These are phyloP conservation scores for Caprella mutica DNA, from an alignment of 2,888 invertebrate genomes.

Conservation along the genomic window DNA sequence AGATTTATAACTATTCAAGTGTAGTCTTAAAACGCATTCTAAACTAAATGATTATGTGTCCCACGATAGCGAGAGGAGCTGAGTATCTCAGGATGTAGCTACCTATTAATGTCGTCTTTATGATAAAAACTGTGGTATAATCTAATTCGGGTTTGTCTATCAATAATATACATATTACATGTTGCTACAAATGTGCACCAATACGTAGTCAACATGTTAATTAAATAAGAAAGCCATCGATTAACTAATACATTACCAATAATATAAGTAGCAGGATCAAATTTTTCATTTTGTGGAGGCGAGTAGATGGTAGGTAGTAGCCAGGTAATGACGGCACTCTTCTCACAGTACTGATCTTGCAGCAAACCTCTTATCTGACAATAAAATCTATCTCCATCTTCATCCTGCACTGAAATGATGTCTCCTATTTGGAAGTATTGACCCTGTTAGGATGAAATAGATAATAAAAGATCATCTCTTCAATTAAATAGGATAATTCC, in stretches of 20 bases:
- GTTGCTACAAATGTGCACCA: not conserved
- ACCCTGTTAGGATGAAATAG: constrained; percentile 38
- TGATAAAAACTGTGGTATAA: too few species aligned
- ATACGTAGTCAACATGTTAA: too few species aligned
- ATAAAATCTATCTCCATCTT: constrained; percentile 62
- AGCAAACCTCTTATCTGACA: constrained; percentile 80
- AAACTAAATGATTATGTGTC: too few species aligned
- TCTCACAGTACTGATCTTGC: constrained; percentile 84
- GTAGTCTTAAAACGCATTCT: too few species aligned
- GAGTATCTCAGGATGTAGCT: too few species aligned
- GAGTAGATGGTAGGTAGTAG: constrained; percentile 69
- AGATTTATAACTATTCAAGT: too few species aligned
- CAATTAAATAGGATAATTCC: too few species aligned
- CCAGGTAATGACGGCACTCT: constrained; percentile 86
- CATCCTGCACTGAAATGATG: constrained; percentile 73
- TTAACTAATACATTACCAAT: constrained; percentile 53
- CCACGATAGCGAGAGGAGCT: too few species aligned
- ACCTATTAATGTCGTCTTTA: too few species aligned
- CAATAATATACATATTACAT: too few species aligned
- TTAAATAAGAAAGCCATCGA: not conserved
- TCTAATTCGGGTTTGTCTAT: too few species aligned
- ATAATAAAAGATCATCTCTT: not conserved
- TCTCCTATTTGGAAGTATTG: constrained; percentile 77
- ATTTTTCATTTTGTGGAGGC: constrained; percentile 61
- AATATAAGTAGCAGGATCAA: constrained; percentile 78